These are phyloP conservation scores for Heliconius himera DNA, from an alignment of 1,140 invertebrate species.

Conservation along the genomic window DNA sequence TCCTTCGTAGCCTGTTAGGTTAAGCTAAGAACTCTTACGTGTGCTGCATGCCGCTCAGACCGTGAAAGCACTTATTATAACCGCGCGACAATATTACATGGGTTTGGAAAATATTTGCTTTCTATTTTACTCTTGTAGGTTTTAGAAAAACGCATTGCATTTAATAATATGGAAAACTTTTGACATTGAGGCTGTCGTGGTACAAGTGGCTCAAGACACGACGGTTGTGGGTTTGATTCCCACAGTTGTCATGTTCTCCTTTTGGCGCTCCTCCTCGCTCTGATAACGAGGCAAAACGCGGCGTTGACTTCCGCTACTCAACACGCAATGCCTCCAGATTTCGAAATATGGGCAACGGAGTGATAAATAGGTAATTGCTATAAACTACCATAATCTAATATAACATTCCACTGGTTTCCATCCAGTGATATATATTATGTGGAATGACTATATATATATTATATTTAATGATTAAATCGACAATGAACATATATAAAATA, in stretches of 20 bases:
- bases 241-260: too few relatives aligned
- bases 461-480: neutral
- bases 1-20: neutral
- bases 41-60: neutral
- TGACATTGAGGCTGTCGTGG: too few relatives aligned
- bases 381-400: neutral
- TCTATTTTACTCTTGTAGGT: too few relatives aligned
- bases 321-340: too few relatives aligned
- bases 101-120: too few relatives aligned
- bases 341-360: too few relatives aligned
- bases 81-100: neutral
- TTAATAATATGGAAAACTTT: too few relatives aligned
- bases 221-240: too few relatives aligned
- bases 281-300: too few relatives aligned
- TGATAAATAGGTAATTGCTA: neutral
- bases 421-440: neutral
- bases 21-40: conserved; percentile 3
- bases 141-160: too few relatives aligned
- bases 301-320: neutral
- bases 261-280: too few relatives aligned
- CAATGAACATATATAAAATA: neutral
- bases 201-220: too few relatives aligned
- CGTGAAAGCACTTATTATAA: neutral
- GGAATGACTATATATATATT: neutral
- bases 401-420: neutral